Evolutionary conservation across 1,140 invertebrate genomes (phyloP).

Genomic region (Lordiphosa mommai): DNA sequence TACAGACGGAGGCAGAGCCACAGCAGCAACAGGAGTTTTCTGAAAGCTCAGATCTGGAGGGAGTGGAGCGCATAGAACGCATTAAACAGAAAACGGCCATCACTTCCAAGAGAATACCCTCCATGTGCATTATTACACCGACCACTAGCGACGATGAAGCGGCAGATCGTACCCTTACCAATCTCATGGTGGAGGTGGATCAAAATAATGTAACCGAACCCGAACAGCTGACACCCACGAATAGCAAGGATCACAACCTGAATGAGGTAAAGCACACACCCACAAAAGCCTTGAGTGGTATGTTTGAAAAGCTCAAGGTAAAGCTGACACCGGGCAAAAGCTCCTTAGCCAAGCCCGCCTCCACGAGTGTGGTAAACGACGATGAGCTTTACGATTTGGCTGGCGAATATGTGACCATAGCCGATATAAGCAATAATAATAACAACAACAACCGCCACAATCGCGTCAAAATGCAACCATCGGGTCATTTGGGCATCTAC

Average conservation of each 20-base stretch:
- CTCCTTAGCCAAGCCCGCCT: constrained; percentile 75
- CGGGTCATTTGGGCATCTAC: constrained; percentile 78
- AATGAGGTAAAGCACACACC: constrained; percentile 69
- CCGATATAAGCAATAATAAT: constrained; percentile 89
- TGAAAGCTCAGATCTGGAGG: constrained; percentile 91
- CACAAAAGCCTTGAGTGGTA: constrained; percentile 82
- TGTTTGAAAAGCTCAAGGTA: constrained; percentile 84
- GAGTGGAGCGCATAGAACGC: constrained; percentile 90
- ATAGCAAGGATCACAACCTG: constrained; percentile 71
- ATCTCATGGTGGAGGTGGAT: constrained; percentile 53
- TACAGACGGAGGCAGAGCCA: constrained; percentile 19
- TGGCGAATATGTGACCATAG: constrained; percentile 92
- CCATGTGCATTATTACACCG: constrained; percentile 95
- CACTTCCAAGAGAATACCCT: constrained; percentile 92
- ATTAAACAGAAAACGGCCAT: constrained; percentile 92
- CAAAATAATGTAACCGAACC: constrained; percentile 15
- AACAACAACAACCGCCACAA: constrained; percentile 54
- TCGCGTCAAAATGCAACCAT: constrained; percentile 29
- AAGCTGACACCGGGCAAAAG: constrained; percentile 82
- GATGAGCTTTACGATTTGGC: constrained; percentile 82
- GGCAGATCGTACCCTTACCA: constrained; percentile 61
- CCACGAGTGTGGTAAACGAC: constrained; percentile 61
- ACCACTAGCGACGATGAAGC: constrained; percentile 92
- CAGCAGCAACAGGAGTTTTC: constrained; percentile 83
- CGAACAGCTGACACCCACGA: constrained; percentile 59